phyloP scores from a whole-genome alignment of 2,797 vertebrate genomes.

The Phrynocephalus guinanensis region DNA sequence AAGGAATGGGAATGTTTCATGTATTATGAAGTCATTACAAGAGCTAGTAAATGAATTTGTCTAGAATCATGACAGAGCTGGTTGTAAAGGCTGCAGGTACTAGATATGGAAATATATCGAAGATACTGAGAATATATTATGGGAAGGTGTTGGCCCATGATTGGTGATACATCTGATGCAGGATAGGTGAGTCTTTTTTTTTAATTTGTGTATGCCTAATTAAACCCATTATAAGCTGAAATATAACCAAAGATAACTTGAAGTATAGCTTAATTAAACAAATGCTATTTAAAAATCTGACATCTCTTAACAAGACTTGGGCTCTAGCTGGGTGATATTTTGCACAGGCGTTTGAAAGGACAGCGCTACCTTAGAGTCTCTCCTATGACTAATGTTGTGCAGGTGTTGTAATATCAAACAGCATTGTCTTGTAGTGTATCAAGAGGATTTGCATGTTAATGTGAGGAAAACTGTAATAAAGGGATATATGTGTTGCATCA shows the following conservation, averaged over 20 bases:
- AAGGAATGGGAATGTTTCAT: background rate
- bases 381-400: conserved; percentile 37
- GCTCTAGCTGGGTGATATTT: background rate
- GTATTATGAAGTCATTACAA: background rate
- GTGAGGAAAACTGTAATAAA: conserved; percentile 41
- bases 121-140: background rate
- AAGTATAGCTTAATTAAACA: background rate
- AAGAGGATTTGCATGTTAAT: conserved; percentile 34
- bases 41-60: background rate
- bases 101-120: background rate
- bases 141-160: background rate
- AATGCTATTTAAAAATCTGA: conserved; percentile 9
- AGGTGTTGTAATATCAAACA: conserved; percentile 24
- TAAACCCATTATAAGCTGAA: conserved; percentile 12
- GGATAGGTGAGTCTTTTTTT: background rate
- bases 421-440: background rate
- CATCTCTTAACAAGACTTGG: background rate
- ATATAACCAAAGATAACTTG: conserved; percentile 1
- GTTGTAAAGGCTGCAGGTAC: background rate
- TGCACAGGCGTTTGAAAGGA: background rate
- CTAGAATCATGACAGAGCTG: no score
- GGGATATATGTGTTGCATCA: background rate
- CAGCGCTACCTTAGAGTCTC: background rate
- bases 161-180: background rate
- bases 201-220: background rate